Base-by-base conservation (phyloP, 2,797 vertebrate species). In the Orestias chungarensis region DNA sequence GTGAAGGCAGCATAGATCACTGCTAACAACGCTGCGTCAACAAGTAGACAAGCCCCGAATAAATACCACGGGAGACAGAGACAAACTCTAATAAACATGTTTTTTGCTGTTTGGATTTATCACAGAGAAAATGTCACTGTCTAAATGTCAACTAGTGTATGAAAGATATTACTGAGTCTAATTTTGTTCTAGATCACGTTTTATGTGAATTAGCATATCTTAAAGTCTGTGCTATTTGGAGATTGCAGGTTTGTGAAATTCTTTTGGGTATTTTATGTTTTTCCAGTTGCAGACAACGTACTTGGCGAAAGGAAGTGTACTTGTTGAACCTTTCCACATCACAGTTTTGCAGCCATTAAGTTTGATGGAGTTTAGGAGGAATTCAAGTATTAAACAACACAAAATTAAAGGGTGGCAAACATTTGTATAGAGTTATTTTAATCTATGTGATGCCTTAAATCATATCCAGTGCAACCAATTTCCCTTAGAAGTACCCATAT, bases 1-100 rank as follows among this genome's bases (percentile, higher is more conserved):
- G 68, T 88, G 84, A 91, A 91, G 87, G 88, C 86, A 86, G 80
- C 84, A 87, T 89, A 87, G 78, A 92, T 91, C 87, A 88, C 83
- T 1, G 52, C 78, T 87, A 89, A 90, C 78, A 81, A 85, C 75
- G 0, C 75, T 57, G 68, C 84, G 78, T 87, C 86, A 82, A 88
- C 86, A 87, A 87, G 81, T 74, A 79, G 85, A 86, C 81, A 66
- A 77, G 72, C 69, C 4, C 4, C 11, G 83, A 84, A 82, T 84
- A 91, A 90, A 88, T 87, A 84, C 79, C 70, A 78, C 64, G 64
- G 54, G 62, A 86, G 81, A 79, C 80, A 73, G 65, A 77, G 76
- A 82, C 76, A 70, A 75, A 76, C 70, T 86, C 87, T 76, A 80
- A 90, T 84, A 87, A 88, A 82, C 82, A 72, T 20, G 67, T 70